Evolutionary conservation across 1,140 invertebrate species (phyloP).

Genomic region (Gyrodactylus salaris): DNA sequence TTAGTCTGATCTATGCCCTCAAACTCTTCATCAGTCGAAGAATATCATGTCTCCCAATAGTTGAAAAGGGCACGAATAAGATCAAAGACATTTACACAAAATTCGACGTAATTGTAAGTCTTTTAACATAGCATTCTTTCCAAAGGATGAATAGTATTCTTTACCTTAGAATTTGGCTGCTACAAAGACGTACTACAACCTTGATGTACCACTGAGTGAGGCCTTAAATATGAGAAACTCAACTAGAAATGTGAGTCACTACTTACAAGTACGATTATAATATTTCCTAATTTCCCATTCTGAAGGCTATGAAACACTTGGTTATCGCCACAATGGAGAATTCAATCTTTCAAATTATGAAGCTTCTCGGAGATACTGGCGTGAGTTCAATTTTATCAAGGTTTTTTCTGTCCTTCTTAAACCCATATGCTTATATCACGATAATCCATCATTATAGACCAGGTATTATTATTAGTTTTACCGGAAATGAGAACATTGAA

Average conservation of each 20-base stretch:
- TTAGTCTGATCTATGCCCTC: neutral
- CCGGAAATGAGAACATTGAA: too few species aligned
- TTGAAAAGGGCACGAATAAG: conserved; percentile 23
- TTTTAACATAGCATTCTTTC: neutral
- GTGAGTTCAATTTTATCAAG: too few species aligned
- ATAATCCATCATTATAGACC: too few species aligned
- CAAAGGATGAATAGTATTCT: neutral
- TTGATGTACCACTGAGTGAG: neutral
- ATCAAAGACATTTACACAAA: conserved; percentile 93
- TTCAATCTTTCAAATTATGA: neutral
- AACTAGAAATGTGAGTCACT: neutral
- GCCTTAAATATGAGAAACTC: neutral
- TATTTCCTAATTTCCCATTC: neutral
- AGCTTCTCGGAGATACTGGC: neutral
- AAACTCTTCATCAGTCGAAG: neutral
- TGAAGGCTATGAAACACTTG: neutral
- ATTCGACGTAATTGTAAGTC: conserved; percentile 91
- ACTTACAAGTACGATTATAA: neutral
- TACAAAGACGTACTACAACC: neutral
- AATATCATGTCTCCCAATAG: neutral
- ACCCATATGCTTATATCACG: too few species aligned
- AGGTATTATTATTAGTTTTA: too few species aligned
- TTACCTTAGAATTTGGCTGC: neutral
- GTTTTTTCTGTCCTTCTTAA: too few species aligned
- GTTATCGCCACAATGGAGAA: neutral